Evolutionary conservation across 1,140 invertebrate species (phyloP), one percentile per base, ranked within the genome.

Genomic region (Hyphantria cunea): DNA sequence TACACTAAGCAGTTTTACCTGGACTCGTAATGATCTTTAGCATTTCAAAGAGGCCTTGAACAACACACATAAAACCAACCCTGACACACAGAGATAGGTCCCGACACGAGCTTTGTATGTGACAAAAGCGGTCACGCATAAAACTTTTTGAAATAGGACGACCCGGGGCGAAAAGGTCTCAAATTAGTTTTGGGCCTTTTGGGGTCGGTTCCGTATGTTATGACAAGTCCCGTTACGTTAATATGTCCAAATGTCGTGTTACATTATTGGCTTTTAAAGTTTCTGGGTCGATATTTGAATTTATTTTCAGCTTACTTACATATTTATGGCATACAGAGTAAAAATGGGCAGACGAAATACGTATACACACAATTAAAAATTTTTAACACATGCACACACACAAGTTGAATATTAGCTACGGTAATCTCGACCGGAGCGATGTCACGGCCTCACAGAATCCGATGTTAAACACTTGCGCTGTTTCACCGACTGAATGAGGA

Each of bases 141-240:
- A 47, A 55, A 55, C 42, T 55, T 47, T 47, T 15, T 55, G 53
- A 45, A 34, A 55, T 47, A 42, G 53, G 53, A 32, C 32, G 42
- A 55, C 53, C 51, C 32, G 8, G 25, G 41, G 17, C 10, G 53
- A 55, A 55, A 55, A 34, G 53, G 53, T 31, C 12, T 45, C 13
- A 14, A 44, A 47, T 55, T 55, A 55, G 42, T 55, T 55, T 34
- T 17, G 17, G 32, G 13, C 17, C 32, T 12, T 47, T 31, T 4
- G 42, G 10, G 9, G 17, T 25, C 17, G 17, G 17, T 25, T 10
- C 32, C 41, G 14, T 15, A 10, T 15, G 42, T 47, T 55, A 33
- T 55, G 53, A 55, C 41, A 47, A 55, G 12, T 34, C 12, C 10
- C 11, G 17, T 37, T 37, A 37, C 34, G 25, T 11, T 45, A 45